phyloP scores from a whole-genome alignment of 2,888 invertebrate species.

The Beris morrisii region DNA sequence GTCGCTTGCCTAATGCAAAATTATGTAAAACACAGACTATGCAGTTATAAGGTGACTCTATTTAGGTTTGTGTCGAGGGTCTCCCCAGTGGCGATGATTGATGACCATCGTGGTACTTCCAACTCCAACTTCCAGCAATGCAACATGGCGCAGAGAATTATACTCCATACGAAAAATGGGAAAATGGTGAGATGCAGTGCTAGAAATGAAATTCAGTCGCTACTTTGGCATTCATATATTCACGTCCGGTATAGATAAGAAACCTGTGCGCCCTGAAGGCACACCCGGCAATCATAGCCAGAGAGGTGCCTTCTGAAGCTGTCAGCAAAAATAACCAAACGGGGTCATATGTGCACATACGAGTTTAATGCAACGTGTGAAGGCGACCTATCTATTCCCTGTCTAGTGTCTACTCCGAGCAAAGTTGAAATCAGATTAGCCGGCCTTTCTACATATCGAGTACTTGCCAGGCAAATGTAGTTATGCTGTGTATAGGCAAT shows the following conservation, averaged over 20 bases:
- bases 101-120: constrained; percentile 9
- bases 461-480: not conserved
- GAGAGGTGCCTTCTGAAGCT: constrained; percentile 2
- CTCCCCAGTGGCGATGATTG: constrained; percentile 11
- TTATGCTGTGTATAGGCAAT: constrained; percentile 2
- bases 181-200: not conserved
- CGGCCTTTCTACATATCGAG: constrained; percentile 16
- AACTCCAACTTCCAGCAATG: not conserved
- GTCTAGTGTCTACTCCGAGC: constrained; percentile 20
- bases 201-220: constrained; percentile 27
- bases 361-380: constrained; percentile 16
- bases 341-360: constrained; percentile 23
- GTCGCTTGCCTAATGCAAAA: too few relatives aligned
- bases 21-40: too few relatives aligned
- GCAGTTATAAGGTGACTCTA: too few relatives aligned
- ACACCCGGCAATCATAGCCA: constrained; percentile 16
- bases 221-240: constrained; percentile 29
- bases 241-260: constrained; percentile 32
- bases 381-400: constrained; percentile 14
- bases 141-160: not conserved
- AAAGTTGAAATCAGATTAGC: constrained; percentile 31
- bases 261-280: constrained; percentile 18
- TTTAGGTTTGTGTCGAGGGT: not conserved
- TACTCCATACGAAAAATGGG: not conserved
- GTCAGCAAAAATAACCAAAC: constrained; percentile 27